Base-by-base conservation (phyloP, 1,140 invertebrate genomes). In the Leptoteleia sp. region DNA sequence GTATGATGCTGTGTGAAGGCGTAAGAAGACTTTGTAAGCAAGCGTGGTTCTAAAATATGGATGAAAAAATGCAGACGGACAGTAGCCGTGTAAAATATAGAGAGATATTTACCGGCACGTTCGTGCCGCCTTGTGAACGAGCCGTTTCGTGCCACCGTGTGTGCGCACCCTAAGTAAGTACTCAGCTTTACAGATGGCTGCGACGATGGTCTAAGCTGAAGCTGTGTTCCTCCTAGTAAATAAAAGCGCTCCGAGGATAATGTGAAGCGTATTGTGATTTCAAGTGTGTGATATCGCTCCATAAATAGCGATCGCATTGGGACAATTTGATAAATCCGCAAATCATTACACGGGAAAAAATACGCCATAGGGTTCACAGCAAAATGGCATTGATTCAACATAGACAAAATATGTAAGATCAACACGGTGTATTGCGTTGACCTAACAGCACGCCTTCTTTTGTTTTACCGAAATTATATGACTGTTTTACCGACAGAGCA, bases 31-130 rank as follows among this genome's bases (percentile, higher is more conserved):
- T 70, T 42, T 70, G 65, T 52, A 70, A 70, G 65, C 65, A 22
- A 70, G 54, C 25, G 13, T 25, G 31, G 65, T 50, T 25, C 25
- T 70, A 61, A 70, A 70, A 70, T 70, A 70, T 70, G 35, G 54
- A 70, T 61, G 65, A 70, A 70, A 70, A 70, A 70, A 70, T 70
- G 35, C 45, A 61, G 65, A 70, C 65, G 54, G 65, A 70, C 54
- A 59, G 65, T 70, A 70, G 65, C 65, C 25, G 65, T 70, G 33
- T 55, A 54, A 68, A 68, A 68, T 57, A 47, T 48, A 48, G 35
- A 70, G 45, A 52, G 65, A 52, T 52, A 61, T 70, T 59, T 59
- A 59, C 65, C 43, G 15, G 37, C 65, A 50, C 65, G 35, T 38
- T 50, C 40, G 25, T 12, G 50, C n/a, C 25, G 29, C 38, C 38